A percentile compares a stretch with the other conserved stretches of the same genome.
These are phyloP conservation scores for Hippocampus zosterae DNA, from an alignment of 2,113 vertebrate genomes.

Conservation along the genomic window DNA sequence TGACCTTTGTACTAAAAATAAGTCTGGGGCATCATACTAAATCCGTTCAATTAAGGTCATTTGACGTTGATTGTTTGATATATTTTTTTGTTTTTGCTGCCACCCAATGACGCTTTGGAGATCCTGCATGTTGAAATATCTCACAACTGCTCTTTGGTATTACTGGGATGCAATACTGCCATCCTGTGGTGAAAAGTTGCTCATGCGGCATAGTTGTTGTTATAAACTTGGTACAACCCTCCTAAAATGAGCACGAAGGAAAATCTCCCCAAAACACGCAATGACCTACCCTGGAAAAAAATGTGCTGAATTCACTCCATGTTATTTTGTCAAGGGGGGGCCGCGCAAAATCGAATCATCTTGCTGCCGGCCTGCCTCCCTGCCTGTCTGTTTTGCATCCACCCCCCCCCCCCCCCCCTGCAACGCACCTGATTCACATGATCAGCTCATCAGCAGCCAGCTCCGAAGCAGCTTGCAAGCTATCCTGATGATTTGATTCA, in stretches of 20 bases:
- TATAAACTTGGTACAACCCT: neutral
- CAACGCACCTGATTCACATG: too few species aligned
- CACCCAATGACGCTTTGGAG: constrained; percentile 14
- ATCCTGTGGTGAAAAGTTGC: constrained; percentile 8
- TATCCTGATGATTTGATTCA: too few species aligned
- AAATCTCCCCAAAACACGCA: neutral
- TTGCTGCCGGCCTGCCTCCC: too few species aligned
- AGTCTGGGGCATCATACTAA: neutral
- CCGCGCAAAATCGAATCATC: too few species aligned
- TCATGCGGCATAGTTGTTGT: neutral
- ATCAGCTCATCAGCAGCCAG: too few species aligned
- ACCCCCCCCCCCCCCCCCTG: too few species aligned
- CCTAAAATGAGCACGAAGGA: neutral
- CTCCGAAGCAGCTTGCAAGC: too few species aligned
- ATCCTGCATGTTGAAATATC: neutral
- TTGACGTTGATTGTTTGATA: neutral
- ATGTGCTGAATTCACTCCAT: too few species aligned
- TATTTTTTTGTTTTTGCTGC: too few species aligned
- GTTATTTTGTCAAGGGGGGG: too few species aligned
- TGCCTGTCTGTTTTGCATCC: too few species aligned
- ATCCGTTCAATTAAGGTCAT: neutral
- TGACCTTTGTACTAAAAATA: neutral
- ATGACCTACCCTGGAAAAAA: too few species aligned
- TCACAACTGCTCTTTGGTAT: rapidly evolving
- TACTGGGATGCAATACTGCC: neutral